Base-by-base conservation (phyloP, 1,140 invertebrate genomes). In the Panulirus ornatus region DNA sequence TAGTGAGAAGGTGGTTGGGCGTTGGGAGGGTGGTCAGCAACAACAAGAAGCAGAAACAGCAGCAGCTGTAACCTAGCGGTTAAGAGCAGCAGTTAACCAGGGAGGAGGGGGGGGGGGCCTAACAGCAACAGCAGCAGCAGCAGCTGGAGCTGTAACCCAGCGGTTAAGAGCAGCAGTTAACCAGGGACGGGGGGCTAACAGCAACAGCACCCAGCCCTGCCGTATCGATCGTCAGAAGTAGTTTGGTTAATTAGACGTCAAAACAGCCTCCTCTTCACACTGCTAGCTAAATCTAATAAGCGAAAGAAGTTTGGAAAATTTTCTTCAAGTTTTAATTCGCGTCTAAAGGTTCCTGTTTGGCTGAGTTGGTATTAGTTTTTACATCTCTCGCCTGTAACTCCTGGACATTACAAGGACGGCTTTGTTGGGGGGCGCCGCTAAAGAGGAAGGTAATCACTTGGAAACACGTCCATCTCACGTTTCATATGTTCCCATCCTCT, bases 231-330 rank as follows among this genome's bases (percentile, higher is more conserved):
- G 58, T 44, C 51, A 47, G 19, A 47, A 78, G 34, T 81, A 66
- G 76, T 78, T 70, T 54, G 40, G 51, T 88, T 81, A 88, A 88
- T 88, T 63, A 88, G 85, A 44, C 85, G 86, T 88, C 86, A 88
- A 88, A 63, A 81, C 86, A 88, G 44, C 58, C 54, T 47, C 78
- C 40, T 81, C 86, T 70, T 88, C 86, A 70, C 85, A 88, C 85
- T 88, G 76, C 85, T 51, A 70, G 86, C n/a, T 81, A 88, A 88
- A 88, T 88, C 78, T 88, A 88, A 88, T 88, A 88, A 81, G 75
- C 58, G 63, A 78, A 88, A 86, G 84, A 86, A 81, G 63, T 79
- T 88, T 75, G 42, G 54, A 76, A 27, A 71, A 81, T 51, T 66
- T 70, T 44, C 75, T 38, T 76, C 73, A 81, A 88, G 76, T 88